Evolutionary conservation across 2,888 invertebrate species (phyloP).

Genomic region (Cyclophora punctaria): DNA sequence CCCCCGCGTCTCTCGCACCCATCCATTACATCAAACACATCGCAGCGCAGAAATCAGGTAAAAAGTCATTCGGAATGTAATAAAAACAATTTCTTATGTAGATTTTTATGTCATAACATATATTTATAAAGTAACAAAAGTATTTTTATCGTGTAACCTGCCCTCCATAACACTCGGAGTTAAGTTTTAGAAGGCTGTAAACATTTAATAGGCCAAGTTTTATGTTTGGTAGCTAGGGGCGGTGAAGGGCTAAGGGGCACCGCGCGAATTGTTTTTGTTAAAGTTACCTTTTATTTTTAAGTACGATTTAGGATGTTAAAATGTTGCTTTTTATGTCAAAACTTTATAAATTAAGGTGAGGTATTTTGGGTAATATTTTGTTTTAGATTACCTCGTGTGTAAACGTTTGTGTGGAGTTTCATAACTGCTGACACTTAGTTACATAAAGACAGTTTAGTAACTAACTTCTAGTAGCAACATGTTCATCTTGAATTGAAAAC

Average conservation of each 20-base stretch:
- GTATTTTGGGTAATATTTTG: too few species aligned
- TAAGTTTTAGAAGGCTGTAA: constrained; percentile 49
- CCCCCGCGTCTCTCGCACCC: too few species aligned
- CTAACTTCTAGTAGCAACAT: too few species aligned
- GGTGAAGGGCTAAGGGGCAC: constrained; percentile 11
- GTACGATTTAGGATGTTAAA: neutral
- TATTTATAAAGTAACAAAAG: constrained; percentile 31
- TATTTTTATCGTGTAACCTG: constrained; percentile 30
- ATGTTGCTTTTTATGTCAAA: too few species aligned
- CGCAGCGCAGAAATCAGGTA: constrained; percentile 14
- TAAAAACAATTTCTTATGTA: constrained; percentile 22
- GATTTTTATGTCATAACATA: constrained; percentile 21
- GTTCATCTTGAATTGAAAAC: too few species aligned
- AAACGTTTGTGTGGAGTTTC: too few species aligned
- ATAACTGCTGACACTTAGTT: too few species aligned
- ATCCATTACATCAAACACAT: neutral
- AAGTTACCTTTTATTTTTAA: constrained; percentile 9
- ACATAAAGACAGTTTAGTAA: too few species aligned
- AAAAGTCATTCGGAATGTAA: constrained; percentile 15
- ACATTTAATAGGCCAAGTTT: constrained; percentile 68
- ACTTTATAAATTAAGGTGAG: too few species aligned
- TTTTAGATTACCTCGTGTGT: too few species aligned
- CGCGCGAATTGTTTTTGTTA: constrained; percentile 30
- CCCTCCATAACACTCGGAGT: constrained; percentile 25
- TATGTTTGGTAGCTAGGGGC: constrained; percentile 41